Conservation (phyloP, 2,797 vertebrate species). For the Epinephelus awoara region DNA sequence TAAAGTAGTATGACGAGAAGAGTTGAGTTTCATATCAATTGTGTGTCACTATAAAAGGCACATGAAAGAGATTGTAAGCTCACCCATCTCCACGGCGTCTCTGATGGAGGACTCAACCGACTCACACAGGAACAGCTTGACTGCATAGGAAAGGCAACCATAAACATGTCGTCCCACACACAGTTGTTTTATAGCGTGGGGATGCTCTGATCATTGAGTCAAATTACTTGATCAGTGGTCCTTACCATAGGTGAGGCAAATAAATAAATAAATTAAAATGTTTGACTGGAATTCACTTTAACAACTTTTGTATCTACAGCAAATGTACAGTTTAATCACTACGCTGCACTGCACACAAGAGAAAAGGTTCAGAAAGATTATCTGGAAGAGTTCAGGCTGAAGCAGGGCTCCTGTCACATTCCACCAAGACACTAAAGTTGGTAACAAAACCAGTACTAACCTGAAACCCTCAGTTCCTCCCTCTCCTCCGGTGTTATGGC, state of each 20-base stretch:
- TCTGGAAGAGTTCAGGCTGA: too few relatives aligned
- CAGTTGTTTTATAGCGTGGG: background rate
- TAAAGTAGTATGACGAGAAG: background rate
- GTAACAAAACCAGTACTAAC: slow-evolving; percentile 78
- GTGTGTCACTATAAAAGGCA: background rate
- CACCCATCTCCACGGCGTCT: slow-evolving; percentile 94
- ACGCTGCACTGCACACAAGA: background rate
- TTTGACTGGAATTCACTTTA: background rate
- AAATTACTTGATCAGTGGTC: background rate
- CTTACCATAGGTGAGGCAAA: background rate
- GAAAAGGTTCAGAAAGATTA: too few relatives aligned
- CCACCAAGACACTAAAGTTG: background rate
- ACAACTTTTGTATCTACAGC: background rate
- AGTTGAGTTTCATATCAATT: background rate
- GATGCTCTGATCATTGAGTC: background rate
- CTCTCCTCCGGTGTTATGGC: slow-evolving; percentile 96
- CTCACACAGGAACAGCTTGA: slow-evolving; percentile 94
- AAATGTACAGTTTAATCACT: background rate
- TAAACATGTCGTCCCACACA: background rate
- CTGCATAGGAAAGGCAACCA: slow-evolving; percentile 80
- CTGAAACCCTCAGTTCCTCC: slow-evolving; percentile 97
- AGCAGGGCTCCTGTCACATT: background rate
- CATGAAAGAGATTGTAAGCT: slow-evolving; percentile 61
- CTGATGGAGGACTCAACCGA: slow-evolving; percentile 89
- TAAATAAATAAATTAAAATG: background rate